Evolutionary conservation across 2,888 invertebrate species (phyloP), one percentile per base, ranked within the genome.

Genomic region (Crepidodera aurea): DNA sequence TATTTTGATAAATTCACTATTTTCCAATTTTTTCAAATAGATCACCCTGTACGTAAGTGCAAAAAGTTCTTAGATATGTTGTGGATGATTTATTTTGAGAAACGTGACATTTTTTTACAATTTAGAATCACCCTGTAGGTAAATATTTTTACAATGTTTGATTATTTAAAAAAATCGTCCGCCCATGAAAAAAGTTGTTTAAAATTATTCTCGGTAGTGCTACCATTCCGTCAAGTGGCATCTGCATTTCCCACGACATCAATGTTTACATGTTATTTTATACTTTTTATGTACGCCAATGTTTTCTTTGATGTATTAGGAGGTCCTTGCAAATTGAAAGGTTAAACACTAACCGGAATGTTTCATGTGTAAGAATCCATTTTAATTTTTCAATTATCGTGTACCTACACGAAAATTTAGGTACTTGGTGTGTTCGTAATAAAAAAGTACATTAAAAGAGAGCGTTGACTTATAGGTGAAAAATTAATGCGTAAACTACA

Each of bases 191-290:
- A 55, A 22, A 61, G 51, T 50, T 46, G 40, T 57, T 62, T 48
- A 29, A 58, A 57, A 58, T 58, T 40, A 58, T 58, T 58, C 56
- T 15, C 22, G 27, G 22, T 58, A 40, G 37, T 64, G 60, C 58
- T 60, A 60, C 58, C 51, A 68, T 48, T 48, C 27, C 16, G 27
- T 27, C 60, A 64, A 66, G 68, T 66, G 64, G 64, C 62, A 48
- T 63, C 54, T 62, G 62, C 53, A 40, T 60, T 68, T 68, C 68
- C 62, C 68, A 68, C 66, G 68, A 60, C 57, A 56, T 40, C 50
- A 56, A 25, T 66, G 64, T 68, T 63, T 68, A 65, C 46, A 55
- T 22, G 19, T 58, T 57, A 40, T 60, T 56, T 57, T 64, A 32
- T n/a, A 46, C n/a, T 50, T 32, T 67, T 57, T 60, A 56, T 59